phyloP scores from a whole-genome alignment of 2,888 invertebrate genomes.

The Acleris literana region DNA sequence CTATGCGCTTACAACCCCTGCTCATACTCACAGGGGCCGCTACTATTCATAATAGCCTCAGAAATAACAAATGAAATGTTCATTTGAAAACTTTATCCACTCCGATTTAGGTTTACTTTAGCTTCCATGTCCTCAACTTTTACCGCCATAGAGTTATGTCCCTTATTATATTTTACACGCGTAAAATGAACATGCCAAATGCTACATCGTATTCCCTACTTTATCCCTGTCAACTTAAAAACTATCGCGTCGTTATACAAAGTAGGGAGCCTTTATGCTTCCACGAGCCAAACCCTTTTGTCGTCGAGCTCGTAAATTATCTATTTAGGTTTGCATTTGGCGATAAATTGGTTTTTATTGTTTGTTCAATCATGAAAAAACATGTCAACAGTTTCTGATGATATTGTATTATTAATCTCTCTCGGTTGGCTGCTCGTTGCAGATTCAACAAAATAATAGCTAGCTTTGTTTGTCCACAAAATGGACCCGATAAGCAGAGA shows the following conservation, averaged over 20 bases:
- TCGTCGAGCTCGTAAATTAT: slow-evolving; percentile 74
- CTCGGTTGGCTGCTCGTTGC: slow-evolving; percentile 21
- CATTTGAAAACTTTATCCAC: slow-evolving; percentile 52
- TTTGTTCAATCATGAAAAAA: slow-evolving; percentile 55
- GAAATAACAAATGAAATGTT: slow-evolving; percentile 52
- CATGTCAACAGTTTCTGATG: slow-evolving; percentile 59
- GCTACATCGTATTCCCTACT: slow-evolving; percentile 67
- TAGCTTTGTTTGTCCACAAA: slow-evolving; percentile 27
- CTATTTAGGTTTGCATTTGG: slow-evolving; percentile 72
- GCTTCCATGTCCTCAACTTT: slow-evolving; percentile 43
- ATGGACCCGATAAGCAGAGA: slow-evolving; percentile 32
- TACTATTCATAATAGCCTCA: slow-evolving; percentile 72
- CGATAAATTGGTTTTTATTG: slow-evolving; percentile 74
- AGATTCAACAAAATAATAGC: slow-evolving; percentile 23
- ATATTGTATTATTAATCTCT: slow-evolving; percentile 36
- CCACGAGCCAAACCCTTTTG: slow-evolving; percentile 59
- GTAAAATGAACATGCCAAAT: slow-evolving; percentile 70
- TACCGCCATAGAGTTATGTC: slow-evolving; percentile 71
- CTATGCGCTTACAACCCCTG: slow-evolving; percentile 72
- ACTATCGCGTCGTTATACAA: slow-evolving; percentile 51
- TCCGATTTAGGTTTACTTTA: slow-evolving; percentile 41
- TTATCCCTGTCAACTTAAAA: slow-evolving; percentile 60
- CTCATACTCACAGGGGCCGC: slow-evolving; percentile 57
- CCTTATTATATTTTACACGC: slow-evolving; percentile 79
- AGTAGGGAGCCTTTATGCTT: slow-evolving; percentile 37